Percentiles rank a stretch among this genome's conserved stretches.
Conservation (phyloP, 2,888 invertebrate genomes). For the Phyllotreta cruciferae region DNA sequence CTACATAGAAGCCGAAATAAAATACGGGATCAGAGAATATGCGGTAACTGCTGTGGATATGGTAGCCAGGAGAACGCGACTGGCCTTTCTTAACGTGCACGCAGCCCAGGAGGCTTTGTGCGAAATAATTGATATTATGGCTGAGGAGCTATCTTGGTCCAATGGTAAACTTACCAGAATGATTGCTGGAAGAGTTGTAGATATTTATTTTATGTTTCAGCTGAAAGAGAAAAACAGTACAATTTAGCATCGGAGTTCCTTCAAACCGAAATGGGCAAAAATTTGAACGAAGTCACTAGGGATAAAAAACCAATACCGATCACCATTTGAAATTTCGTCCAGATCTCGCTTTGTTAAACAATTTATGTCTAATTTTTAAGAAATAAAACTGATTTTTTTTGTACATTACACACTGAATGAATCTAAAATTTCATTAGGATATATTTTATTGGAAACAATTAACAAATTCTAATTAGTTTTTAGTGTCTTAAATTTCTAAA, state of each 20-base stretch:
- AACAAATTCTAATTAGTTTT: too few relatives aligned
- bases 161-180: slow-evolving; percentile 47
- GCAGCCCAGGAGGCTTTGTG: slow-evolving; percentile 97
- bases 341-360: too few relatives aligned
- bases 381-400: too few relatives aligned
- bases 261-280: slow-evolving; percentile 95
- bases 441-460: too few relatives aligned
- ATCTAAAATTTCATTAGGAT: too few relatives aligned
- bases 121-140: slow-evolving; percentile 93
- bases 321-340: too few relatives aligned
- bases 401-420: too few relatives aligned
- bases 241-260: slow-evolving; percentile 86
- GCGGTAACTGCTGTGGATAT: slow-evolving; percentile 96
- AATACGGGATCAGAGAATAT: slow-evolving; percentile 95
- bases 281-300: slow-evolving; percentile 85
- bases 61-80: slow-evolving; percentile 90
- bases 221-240: slow-evolving; percentile 74
- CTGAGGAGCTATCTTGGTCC: slow-evolving; percentile 91
- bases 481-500: too few relatives aligned
- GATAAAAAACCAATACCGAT: slow-evolving; percentile 80
- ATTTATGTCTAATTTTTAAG: too few relatives aligned
- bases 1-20: slow-evolving; percentile 95
- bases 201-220: slow-evolving; percentile 41
- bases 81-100: slow-evolving; percentile 96
- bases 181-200: too few relatives aligned